A percentile compares a stretch with the other conserved stretches of the same genome.
Conservation (phyloP, 2,113 vertebrate species). For the Columba janthina region DNA sequence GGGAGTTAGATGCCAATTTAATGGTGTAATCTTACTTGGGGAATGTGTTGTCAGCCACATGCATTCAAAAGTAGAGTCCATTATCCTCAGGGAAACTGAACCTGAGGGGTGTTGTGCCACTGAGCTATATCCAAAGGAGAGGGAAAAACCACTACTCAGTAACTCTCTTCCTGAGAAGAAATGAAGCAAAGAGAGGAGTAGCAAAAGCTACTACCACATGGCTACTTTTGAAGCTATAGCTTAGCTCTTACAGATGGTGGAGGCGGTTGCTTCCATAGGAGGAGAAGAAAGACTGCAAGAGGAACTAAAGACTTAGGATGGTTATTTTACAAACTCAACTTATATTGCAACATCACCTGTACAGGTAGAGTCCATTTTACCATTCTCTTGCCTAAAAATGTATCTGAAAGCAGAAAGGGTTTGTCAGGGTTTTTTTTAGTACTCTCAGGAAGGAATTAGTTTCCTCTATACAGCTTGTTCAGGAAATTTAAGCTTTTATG, state of each 20-base stretch:
- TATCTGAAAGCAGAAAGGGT: not conserved
- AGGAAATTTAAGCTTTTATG: not conserved
- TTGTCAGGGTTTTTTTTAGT: not conserved
- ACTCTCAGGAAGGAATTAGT: not conserved
- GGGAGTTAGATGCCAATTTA: not conserved
- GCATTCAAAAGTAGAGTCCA: not conserved
- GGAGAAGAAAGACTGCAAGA: not conserved
- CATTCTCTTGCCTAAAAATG: not conserved
- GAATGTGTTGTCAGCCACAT: not conserved
- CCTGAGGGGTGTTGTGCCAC: not conserved
- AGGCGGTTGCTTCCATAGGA: not conserved
- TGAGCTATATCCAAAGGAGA: not conserved
- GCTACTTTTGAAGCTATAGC: not conserved
- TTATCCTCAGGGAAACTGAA: not conserved
- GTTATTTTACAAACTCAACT: not conserved
- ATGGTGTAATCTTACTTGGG: not conserved
- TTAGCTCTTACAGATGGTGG: not conserved
- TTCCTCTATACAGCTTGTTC: not conserved
- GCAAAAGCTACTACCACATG: not conserved
- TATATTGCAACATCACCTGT: not conserved
- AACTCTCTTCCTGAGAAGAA: not conserved
- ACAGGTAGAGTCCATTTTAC: not conserved
- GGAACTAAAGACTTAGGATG: not conserved
- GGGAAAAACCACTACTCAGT: not conserved
- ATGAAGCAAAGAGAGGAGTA: not conserved